Evolutionary conservation across 2,888 invertebrate genomes (phyloP).

Genomic region (Apotomis capreana): DNA sequence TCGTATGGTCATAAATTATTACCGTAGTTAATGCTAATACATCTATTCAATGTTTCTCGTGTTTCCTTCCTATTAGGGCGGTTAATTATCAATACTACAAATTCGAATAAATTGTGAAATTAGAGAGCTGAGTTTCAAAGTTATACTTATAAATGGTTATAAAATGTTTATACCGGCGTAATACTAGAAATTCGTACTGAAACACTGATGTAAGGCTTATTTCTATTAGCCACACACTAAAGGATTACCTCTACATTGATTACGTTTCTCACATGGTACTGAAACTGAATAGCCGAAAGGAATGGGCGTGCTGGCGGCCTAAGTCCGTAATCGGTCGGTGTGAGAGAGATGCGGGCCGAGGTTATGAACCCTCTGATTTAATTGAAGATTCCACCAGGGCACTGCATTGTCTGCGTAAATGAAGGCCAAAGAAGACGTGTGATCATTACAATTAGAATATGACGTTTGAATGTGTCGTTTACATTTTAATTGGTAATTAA

Average conservation of each 20-base stretch:
- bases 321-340: conserved; percentile 67
- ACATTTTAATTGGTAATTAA: not conserved
- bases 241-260: conserved; percentile 32
- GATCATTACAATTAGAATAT: conserved; percentile 13
- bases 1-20: conserved; percentile 31
- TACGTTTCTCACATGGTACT: conserved; percentile 46
- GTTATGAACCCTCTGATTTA: conserved; percentile 77
- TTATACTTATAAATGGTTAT: not conserved
- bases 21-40: conserved; percentile 26
- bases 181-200: not conserved
- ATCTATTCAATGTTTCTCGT: not conserved
- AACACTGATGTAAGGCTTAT: conserved; percentile 10
- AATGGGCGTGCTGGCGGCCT: conserved; percentile 59
- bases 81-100: not conserved
- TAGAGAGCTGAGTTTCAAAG: not conserved
- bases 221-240: conserved; percentile 28
- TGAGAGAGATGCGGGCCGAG: conserved; percentile 74
- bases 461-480: conserved; percentile 6
- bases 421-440: conserved; percentile 32
- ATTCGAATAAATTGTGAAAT: not conserved
- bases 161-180: not conserved
- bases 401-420: conserved; percentile 55
- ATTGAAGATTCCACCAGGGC: conserved; percentile 73
- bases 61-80: not conserved
- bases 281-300: conserved; percentile 62